A percentile compares a stretch with the other conserved stretches of the same genome.
Evolutionary conservation across 2,888 invertebrate species (phyloP).

Genomic region (Aphodius sticticus): DNA sequence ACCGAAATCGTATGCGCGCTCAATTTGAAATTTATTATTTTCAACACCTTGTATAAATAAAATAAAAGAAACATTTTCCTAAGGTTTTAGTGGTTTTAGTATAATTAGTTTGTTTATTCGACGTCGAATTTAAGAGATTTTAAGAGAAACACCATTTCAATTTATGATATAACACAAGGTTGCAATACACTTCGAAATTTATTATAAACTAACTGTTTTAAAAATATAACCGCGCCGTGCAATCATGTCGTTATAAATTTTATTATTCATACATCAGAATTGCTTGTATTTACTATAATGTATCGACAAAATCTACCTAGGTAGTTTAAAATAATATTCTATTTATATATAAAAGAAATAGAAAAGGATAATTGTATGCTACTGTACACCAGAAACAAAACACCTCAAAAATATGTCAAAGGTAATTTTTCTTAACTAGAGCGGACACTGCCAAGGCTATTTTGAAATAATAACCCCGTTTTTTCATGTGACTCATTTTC

Average conservation of each 20-base stretch:
- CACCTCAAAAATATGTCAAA: not conserved
- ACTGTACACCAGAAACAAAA: not conserved
- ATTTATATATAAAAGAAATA: not conserved
- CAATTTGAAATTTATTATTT: not conserved
- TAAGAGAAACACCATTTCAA: too few relatives aligned
- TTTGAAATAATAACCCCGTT: not conserved
- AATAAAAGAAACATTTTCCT: not conserved
- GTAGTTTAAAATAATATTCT: not conserved
- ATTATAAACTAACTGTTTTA: too few relatives aligned
- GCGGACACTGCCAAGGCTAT: not conserved
- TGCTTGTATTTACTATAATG: too few relatives aligned
- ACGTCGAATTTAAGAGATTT: too few relatives aligned
- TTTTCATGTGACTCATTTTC: not conserved
- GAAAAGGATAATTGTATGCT: not conserved
- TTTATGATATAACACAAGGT: too few relatives aligned
- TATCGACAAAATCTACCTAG: too few relatives aligned
- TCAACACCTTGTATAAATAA: not conserved
- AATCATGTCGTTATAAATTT: too few relatives aligned
- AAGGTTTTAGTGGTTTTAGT: too few relatives aligned
- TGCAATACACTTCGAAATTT: too few relatives aligned
- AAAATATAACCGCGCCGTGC: too few relatives aligned
- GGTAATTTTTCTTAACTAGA: not conserved
- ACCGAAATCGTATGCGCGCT: not conserved
- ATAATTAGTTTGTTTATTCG: too few relatives aligned
- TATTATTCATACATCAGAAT: too few relatives aligned